Evolutionary conservation across 1,140 invertebrate genomes (phyloP), one percentile per base, ranked within the genome.

Genomic region (Cydia fagiglandana): DNA sequence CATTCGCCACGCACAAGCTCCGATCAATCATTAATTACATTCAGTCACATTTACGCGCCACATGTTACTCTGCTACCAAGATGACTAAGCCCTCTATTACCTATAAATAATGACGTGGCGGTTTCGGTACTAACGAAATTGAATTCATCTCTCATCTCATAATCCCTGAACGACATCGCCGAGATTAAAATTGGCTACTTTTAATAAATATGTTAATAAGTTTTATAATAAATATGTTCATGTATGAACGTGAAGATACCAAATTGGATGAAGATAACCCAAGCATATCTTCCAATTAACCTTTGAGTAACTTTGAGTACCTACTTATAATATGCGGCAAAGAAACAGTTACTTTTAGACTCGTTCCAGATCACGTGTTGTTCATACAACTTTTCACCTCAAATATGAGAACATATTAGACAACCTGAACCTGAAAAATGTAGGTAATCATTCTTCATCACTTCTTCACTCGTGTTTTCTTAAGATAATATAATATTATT

Each of bases 1-100:
- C 45, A 77, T 61, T 78, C 78, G 79, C 24, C 24, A 53, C 61
- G 17, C 30, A 87, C 83, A 85, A 83, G 83, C 83, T 86, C 85
- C 84, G 89, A 92, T 92, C 89, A 86, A 91, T 90, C 88, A 90
- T 91, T 92, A 92, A 92, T 92, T 91, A 91, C 85, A 85, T 90
- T 90, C 88, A 86, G 85, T 85, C 85, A 88, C 87, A 90, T 89
- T 91, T 89, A 89, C 83, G 80, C 82, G 83, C 88, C 91, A 92
- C 88, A 91, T 91, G 91, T 91, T 86, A 78, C 83, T 64, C 53
- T 66, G 73, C 61, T 73, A 74, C 79, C 53, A 74, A 77, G 73
- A 77, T 78, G 74, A 73, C 66, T 70, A 70, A 70, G 66, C 34
- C 66, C 66, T 45, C 66, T 70, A 70, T 70, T 70, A 70, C 66